These are phyloP conservation scores for Sclerurus mexicanus DNA, from an alignment of 2,113 vertebrate genomes.

Conservation along the genomic window DNA sequence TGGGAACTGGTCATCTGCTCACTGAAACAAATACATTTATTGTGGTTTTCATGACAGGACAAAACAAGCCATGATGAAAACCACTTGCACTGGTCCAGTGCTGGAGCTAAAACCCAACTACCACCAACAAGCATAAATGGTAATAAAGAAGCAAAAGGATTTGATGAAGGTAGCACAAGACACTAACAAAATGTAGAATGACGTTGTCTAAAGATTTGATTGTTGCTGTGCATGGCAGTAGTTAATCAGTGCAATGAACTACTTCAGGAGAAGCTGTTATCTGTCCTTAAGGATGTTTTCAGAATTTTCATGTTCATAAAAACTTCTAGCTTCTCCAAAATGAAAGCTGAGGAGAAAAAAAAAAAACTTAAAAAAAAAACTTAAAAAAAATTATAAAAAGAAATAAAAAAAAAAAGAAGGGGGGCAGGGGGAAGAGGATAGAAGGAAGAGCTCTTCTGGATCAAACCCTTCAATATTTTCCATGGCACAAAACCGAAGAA, in stretches of 20 bases:
- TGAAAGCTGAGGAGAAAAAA: neutral
- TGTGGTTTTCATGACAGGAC: neutral
- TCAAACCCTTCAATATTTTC: neutral
- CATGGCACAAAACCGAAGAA: neutral
- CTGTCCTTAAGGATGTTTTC: neutral
- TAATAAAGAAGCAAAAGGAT: neutral
- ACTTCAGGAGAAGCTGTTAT: neutral
- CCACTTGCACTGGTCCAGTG: accelerated
- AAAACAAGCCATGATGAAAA: neutral
- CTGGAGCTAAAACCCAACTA: neutral
- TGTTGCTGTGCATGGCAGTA: neutral
- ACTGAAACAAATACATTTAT: neutral
- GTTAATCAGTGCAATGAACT: neutral
- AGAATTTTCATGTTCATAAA: neutral
- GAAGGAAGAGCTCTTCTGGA: neutral
- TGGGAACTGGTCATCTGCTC: neutral
- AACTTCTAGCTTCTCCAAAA: neutral
- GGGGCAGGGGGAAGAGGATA: accelerated
- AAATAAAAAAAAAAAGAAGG: neutral
- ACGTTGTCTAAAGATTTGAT: neutral
- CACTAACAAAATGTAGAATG: neutral
- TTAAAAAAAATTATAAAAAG: neutral
- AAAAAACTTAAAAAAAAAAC: neutral
- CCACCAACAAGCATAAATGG: neutral
- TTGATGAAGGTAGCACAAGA: neutral